Conservation (phyloP, 1,140 invertebrate genomes). For the Drosophila virilis region DNA sequence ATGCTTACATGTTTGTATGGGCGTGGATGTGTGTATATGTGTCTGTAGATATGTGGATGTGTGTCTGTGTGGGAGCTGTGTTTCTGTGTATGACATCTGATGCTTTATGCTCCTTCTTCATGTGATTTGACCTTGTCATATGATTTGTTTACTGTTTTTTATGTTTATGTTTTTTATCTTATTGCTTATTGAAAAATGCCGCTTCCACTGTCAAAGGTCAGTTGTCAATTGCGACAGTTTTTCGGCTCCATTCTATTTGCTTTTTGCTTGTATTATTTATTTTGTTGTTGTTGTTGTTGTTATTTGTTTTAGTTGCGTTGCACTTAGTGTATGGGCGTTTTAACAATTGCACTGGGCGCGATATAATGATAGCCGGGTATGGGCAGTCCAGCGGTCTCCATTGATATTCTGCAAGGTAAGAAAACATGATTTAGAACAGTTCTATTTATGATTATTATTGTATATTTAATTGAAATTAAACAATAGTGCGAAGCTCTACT, state of each 20-base stretch:
- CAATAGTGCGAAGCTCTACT: too few relatives aligned
- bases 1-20: slow-evolving; percentile 47
- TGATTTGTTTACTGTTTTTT: slow-evolving; percentile 30
- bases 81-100: slow-evolving; percentile 19
- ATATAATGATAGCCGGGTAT: slow-evolving; percentile 96
- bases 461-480: background rate
- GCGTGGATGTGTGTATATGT: slow-evolving; percentile 22
- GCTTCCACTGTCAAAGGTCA: too few relatives aligned
- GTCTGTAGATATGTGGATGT: slow-evolving; percentile 24
- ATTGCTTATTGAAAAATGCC: slow-evolving; percentile 58
- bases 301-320: slow-evolving; percentile 41
- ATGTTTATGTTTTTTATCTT: slow-evolving; percentile 33
- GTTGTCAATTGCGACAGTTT: too few relatives aligned
- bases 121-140: slow-evolving; percentile 38
- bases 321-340: slow-evolving; percentile 94
- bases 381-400: slow-evolving; percentile 95
- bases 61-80: slow-evolving; percentile 2
- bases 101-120: slow-evolving; percentile 21
- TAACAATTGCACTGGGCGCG: slow-evolving; percentile 95
- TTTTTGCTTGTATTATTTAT: slow-evolving; percentile 28
- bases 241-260: slow-evolving; percentile 42
- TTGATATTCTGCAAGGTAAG: slow-evolving; percentile 90
- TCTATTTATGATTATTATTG: background rate
- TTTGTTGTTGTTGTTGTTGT: slow-evolving; percentile 31
- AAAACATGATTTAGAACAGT: slow-evolving; percentile 47